Base-by-base conservation (phyloP, 2,113 vertebrate species). In the Axis porcinus region DNA sequence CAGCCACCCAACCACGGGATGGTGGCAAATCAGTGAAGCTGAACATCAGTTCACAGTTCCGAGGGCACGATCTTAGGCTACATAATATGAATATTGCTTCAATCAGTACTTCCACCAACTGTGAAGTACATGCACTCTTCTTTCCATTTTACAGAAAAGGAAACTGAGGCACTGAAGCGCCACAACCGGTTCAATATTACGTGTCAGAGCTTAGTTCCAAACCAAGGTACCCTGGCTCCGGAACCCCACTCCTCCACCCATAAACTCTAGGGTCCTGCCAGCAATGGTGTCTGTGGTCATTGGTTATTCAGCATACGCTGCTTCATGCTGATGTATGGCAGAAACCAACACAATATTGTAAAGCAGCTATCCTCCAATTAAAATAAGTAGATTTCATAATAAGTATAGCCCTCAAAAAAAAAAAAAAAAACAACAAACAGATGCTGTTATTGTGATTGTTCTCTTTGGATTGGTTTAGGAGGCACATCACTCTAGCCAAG, bases 221-320 rank as follows among this genome's bases (percentile, higher is more conserved):
- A 64, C 7, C 7, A 6, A 28, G 30, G 9, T 8, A 27, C 52
- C 40, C 5, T 5, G 10, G 6, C 7, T 70, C 7, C 50, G 23
- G 47, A 58, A 86, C 25, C 27, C 6, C 7, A 76, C 40, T 45
- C n/a, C 76, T 81, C 36, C 14, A 19, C 7, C 4, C 19, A 5
- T 4, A 40, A 7, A 16, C 2, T 12, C 55, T 52, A 36, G 0
- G 3, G 28, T 8, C 2, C 45, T 5, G 1, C 19, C 1, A 11
- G 6, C 2, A 5, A 23, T 0, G 57, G 2, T 0, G 13, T 27
- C 43, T 57, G 19, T 0, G 11, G 36, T 10, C 25, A 12, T 3
- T 6, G 55, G 47, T 8, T 19, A 82, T 2, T 81, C 89, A 52
- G 8, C 6, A 17, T 12, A 40, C 57, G 10, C 5, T 25, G 14